Conservation (phyloP, 2,888 invertebrate species). For the Pogonocherus hispidulus region DNA sequence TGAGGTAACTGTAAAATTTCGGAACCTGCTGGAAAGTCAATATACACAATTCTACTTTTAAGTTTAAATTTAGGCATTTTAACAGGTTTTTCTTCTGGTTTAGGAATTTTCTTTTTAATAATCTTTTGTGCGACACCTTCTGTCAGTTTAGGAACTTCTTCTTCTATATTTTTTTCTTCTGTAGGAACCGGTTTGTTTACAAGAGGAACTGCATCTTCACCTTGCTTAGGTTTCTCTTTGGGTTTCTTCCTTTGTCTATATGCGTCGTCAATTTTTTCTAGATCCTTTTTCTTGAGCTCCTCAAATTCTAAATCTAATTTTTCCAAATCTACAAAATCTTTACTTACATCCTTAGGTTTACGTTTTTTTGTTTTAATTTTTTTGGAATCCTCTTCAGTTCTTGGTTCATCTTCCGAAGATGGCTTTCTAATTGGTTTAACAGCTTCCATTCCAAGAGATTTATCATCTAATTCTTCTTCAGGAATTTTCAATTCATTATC, state of each 20-base stretch:
- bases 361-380: conserved; percentile 56
- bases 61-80: conserved; percentile 77
- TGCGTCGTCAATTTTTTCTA: conserved; percentile 48
- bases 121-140: conserved; percentile 78
- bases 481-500: no score
- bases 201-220: conserved; percentile 32
- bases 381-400: conserved; percentile 52
- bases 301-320: conserved; percentile 55
- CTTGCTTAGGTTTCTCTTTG: conserved; percentile 56
- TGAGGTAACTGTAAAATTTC: conserved; percentile 61
- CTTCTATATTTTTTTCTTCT: conserved; percentile 56
- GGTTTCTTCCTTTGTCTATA: conserved; percentile 59
- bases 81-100: conserved; percentile 54
- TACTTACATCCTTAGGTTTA: conserved; percentile 56
- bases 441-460: no score
- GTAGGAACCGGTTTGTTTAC: neutral
- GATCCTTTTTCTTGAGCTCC: conserved; percentile 47
- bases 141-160: conserved; percentile 67
- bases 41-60: conserved; percentile 77
- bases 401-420: no score
- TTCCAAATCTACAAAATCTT: conserved; percentile 46
- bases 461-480: no score
- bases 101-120: conserved; percentile 65
- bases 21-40: conserved; percentile 66
- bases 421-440: no score